Conservation (phyloP, 37 sponge, comb jelly and placozoan species). For the Mnemiopsis leidyi region DNA sequence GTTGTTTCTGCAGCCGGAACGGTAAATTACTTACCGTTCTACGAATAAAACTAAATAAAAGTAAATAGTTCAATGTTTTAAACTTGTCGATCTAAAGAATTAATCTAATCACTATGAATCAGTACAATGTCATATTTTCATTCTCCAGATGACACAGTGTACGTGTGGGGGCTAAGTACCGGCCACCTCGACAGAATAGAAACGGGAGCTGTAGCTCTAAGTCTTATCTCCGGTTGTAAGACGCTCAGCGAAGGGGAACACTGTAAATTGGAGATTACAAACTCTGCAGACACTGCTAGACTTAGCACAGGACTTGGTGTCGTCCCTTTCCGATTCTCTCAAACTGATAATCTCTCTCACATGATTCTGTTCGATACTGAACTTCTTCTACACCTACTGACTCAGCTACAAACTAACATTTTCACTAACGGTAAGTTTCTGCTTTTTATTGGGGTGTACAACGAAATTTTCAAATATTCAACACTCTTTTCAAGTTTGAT, state of each 20-base stretch:
- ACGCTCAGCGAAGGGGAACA: neutral
- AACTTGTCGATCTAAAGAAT: too few species aligned
- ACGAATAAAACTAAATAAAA: too few species aligned
- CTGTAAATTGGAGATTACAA: neutral
- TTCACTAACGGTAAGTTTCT: neutral
- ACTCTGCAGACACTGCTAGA: neutral
- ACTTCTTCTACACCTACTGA: constrained; percentile 3
- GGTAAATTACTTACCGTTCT: too few species aligned
- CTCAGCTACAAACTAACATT: constrained; percentile 10
- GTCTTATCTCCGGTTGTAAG: neutral
- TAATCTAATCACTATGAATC: too few species aligned
- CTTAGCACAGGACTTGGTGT: neutral
- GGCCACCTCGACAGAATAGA: constrained; percentile 57
- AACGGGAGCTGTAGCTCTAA: constrained; percentile 34
- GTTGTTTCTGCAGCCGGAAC: too few species aligned
- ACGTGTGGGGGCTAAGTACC: constrained; percentile 58
- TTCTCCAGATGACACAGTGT: constrained; percentile 59
- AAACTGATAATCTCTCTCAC: constrained; percentile 1
- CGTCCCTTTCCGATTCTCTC: constrained; percentile 11
- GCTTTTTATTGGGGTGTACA: too few species aligned
- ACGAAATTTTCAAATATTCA: too few species aligned
- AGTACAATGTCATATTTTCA: too few species aligned
- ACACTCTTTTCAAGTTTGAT: too few species aligned
- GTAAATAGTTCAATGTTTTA: too few species aligned
- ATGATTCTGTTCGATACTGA: constrained; percentile 24